Evolutionary conservation across 2,797 vertebrate genomes (phyloP), one percentile per base, ranked within the genome.

Genomic region (Epinephelus awoara): DNA sequence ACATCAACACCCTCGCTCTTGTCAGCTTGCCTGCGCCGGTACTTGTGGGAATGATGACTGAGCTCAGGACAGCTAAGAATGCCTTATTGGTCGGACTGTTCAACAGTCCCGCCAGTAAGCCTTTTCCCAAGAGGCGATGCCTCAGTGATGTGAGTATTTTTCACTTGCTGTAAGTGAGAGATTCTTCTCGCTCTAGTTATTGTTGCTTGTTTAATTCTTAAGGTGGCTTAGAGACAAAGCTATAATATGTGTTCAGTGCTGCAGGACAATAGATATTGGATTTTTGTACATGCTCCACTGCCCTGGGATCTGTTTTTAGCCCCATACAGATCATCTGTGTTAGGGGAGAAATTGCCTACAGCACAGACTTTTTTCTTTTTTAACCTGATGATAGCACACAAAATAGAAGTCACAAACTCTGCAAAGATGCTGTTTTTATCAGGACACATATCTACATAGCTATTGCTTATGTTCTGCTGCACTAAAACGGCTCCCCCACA

Each of bases 101-200:
- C 77, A 75, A 56, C 67, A 85, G 83, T 79, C 88, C 93, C 27
- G 64, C 88, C 50, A 77, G 82, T 54, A 87, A 78, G 47, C 87
- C 92, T 49, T 77, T 83, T 40, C 85, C 83, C 52, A 92, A 87
- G 69, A 93, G 93, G 82, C 92, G 94, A 59, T 88, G 94, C 74
- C 42, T 90, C 85, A 95, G 95, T 25, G 94, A 96, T 78, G 95
- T 96, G 88, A 96, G 95, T 96, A 94, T 77, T 76, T 64, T 64
- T 67, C 7, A 54, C 58, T 79, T 63, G 65, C 65, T 44, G 29
- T 19, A 55, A 59, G 55, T 58, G 59, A 50, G 52, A 61, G 34
- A 19, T 73, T 71, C 3, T 47, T 58, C 34, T 25, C 4, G 1
- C 59, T 72, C 51, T 2, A 40, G 61, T 64, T 69, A 5, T 62